A percentile compares a stretch with the other conserved stretches of the same genome.
phyloP scores from a whole-genome alignment of 2,888 invertebrate species.

The Flabesymbios commensalis region DNA sequence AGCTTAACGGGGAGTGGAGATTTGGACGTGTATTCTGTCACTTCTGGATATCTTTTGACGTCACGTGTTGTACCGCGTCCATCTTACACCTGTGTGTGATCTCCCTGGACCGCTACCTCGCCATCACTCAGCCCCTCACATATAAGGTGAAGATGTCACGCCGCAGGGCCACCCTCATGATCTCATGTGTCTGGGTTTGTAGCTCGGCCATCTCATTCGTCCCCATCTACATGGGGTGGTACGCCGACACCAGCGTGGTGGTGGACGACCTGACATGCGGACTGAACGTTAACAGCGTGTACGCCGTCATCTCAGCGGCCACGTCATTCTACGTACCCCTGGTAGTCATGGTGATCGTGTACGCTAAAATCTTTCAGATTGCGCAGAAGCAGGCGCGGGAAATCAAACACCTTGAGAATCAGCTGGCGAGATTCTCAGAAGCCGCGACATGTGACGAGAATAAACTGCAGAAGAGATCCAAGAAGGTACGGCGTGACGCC shows the following conservation, averaged over 20 bases:
- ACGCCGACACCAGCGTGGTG: slow-evolving; percentile 51
- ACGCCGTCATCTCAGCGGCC: slow-evolving; percentile 52
- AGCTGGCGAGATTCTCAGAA: too few species aligned
- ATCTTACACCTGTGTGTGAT: slow-evolving; percentile 56
- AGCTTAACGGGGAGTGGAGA: slow-evolving; percentile 44
- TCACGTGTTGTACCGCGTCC: slow-evolving; percentile 58
- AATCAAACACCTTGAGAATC: slow-evolving; percentile 10
- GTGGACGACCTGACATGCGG: slow-evolving; percentile 11
- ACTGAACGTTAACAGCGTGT: slow-evolving; percentile 44
- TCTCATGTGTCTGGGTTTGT: slow-evolving; percentile 48
- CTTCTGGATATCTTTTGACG: slow-evolving; percentile 57
- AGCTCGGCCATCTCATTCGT: slow-evolving; percentile 54
- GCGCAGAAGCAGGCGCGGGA: slow-evolving; percentile 42
- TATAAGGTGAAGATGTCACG: slow-evolving; percentile 47
- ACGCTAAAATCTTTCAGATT: slow-evolving; percentile 48
- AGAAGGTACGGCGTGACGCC: slow-evolving; percentile 27
- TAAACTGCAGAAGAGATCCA: slow-evolving; percentile 11
- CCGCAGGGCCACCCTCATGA: slow-evolving; percentile 40
- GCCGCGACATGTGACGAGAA: background rate
- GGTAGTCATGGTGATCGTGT: slow-evolving; percentile 51
- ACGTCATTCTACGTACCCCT: slow-evolving; percentile 55
- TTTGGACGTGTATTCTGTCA: slow-evolving; percentile 54
- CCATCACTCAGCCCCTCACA: slow-evolving; percentile 51
- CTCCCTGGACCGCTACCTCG: slow-evolving; percentile 51
- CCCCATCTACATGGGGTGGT: slow-evolving; percentile 56